Evolutionary conservation across 2,888 invertebrate genomes (phyloP), one percentile per base, ranked within the genome.

Genomic region (Stenolophus ochropezus): DNA sequence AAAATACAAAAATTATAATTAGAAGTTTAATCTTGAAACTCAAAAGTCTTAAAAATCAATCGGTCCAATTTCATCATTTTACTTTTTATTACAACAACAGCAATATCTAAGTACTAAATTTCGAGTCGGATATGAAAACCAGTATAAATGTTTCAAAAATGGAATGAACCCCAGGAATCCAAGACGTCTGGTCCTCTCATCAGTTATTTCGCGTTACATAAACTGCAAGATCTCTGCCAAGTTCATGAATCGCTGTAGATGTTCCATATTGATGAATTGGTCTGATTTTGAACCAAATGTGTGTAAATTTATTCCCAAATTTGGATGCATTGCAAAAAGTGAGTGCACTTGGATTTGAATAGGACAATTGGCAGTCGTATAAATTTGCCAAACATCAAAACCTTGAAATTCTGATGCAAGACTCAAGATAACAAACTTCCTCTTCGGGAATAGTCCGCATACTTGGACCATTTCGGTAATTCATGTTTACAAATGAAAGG

Each of bases 261-360:
- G n/a, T n/a, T 58, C 61, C 61, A 61, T 61, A 61, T 61, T 61
- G 61, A 61, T 61, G 61, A 61, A 61, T 61, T 61, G 23, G 1
- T 23, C n/a, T 23, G 21, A 61, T 23, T 61, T 58, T 25, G 4
- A 23, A 47, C 11, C 21, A 49, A 73, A 73, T 73, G 11, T 73
- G 73, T 73, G 73, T 73, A 73, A 21, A 73, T 73, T 73, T 73
- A 73, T 73, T 73, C 73, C 47, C 16, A 73, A 49, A 47, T 14
- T 20, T 0, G 23, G 58, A 58, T 58, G 61, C 61, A 61, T 61
- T 61, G 25, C 61, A 23, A 73, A 73, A 73, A 73, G 49, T 18
- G 73, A 73, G 14, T 73, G 73, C 73, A 73, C 23, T 73, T 20
- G 20, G 20, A 73, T 73, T 73, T 73, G 73, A 73, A 73, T 73